phyloP scores from a whole-genome alignment of 2,888 invertebrate species.

The Muscina levida region DNA sequence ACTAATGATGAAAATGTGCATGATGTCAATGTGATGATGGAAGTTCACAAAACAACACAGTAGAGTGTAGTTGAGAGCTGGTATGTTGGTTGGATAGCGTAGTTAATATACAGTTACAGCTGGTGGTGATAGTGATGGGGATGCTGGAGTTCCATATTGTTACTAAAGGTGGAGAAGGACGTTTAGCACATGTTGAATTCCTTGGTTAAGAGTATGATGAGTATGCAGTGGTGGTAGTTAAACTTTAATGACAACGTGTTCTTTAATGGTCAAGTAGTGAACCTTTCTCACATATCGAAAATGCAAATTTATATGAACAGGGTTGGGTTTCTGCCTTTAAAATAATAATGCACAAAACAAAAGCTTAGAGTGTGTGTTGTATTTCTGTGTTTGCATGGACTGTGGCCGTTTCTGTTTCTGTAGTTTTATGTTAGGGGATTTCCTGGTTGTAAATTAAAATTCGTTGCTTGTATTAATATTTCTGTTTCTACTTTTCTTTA shows the following conservation, averaged over 20 bases:
- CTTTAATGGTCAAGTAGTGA: background rate
- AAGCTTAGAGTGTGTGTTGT: slow-evolving; percentile 12
- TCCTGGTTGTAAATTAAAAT: slow-evolving; percentile 47
- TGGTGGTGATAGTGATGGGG: slow-evolving; percentile 52
- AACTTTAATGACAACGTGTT: background rate
- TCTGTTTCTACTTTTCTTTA: slow-evolving; percentile 27
- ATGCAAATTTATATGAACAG: background rate
- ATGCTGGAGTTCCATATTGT: slow-evolving; percentile 57
- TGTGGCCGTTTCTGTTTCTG: background rate
- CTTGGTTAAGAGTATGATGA: slow-evolving; percentile 38
- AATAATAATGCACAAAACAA: slow-evolving; percentile 32
- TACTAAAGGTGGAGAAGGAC: slow-evolving; percentile 44
- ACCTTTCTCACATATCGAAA: slow-evolving; percentile 15
- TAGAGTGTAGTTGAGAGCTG: slow-evolving; percentile 10
- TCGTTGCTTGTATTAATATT: slow-evolving; percentile 57
- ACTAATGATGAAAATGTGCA: slow-evolving; percentile 1
- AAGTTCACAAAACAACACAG: slow-evolving; percentile 20
- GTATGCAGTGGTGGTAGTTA: background rate
- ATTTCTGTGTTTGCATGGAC: slow-evolving; percentile 11
- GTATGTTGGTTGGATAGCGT: slow-evolving; percentile 2
- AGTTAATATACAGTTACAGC: slow-evolving; percentile 57
- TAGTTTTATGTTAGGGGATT: slow-evolving; percentile 27
- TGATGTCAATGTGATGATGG: slow-evolving; percentile 8
- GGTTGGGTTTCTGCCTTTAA: slow-evolving; percentile 21
- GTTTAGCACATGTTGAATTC: slow-evolving; percentile 62